Evolutionary conservation across 2,888 invertebrate genomes (phyloP), one percentile per base, ranked within the genome.

Genomic region (Hypolimnas misippus): DNA sequence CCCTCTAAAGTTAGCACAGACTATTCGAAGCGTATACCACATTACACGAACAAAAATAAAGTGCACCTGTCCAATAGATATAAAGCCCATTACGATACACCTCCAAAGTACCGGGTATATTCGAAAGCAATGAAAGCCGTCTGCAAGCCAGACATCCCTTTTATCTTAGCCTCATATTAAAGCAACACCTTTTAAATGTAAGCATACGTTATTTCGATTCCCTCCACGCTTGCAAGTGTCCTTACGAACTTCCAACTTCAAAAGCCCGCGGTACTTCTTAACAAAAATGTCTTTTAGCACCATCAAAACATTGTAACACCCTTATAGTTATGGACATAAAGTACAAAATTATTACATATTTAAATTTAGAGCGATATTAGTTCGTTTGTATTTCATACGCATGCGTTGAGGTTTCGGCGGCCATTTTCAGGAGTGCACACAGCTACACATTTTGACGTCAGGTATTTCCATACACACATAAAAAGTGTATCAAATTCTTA

Each of bases 361-460:
- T 29, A 38, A 31, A 38, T 42, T 49, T 6, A 31, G 16, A 58
- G 57, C n/a, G 67, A 54, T 8, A 19, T 63, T 38, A 31, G 21
- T 29, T 19, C 60, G 4, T 46, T 65, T 65, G 63, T 67, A 29
- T 38, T 10, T 21, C 7, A 17, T 53, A 58, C 88, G 89, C 89
- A 86, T 84, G 90, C 90, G 89, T 77, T 52, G 44, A 63, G 50
- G 51, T 44, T 29, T 44, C 64, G 87, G 83, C 90, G 83, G 90
- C 90, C 90, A 90, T 90, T 89, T 89, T 87, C 87, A 83, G 84
- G 76, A 74, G 78, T 83, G 44, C 79, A 84, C 81, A 86, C 85
- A 77, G 66, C 62, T 65, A 61, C 49, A 14, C 60, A 65, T 68
- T 64, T 61, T 70, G 62, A 73, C 62, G 63, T 61, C 66, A 59